Evolutionary conservation across 2,113 vertebrate species (phyloP), one percentile per base, ranked within the genome.

Genomic region (Xiphophorus maculatus): DNA sequence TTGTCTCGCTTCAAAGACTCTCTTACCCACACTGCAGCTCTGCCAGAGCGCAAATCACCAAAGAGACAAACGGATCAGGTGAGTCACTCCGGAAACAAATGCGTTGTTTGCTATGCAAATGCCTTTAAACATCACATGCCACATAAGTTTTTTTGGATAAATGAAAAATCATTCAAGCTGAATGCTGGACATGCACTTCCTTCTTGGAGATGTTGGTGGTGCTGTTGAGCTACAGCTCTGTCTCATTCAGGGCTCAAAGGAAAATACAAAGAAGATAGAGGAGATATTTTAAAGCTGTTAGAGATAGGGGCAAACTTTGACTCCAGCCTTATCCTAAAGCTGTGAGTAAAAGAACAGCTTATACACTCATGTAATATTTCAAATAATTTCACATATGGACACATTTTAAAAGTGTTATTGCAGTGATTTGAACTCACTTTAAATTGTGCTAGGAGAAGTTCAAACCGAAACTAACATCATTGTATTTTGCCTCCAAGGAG

Each of bases 1-100:
- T 91, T 89, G 78, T 88, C 80, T 87, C 71, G 60, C 87, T 88
- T 89, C 89, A 81, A 71, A 92, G 84, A 81, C 30, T 85, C 78
- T 67, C 69, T 73, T 6, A 75, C 66, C 3, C 12, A 79, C 48
- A 73, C 54, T 79, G 71, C 51, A 77, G 79, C 80, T 10, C 72
- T 58, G 67, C 60, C 79, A 65, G 74, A 79, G 60, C 15, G 44
- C 62, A 71, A 13, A 71, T 33, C n/a, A 63, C 22, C 37, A 37
- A 2, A 62, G 27, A n/a, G 64, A 22, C 2, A 35, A 58, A 25
- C 28, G 70, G 63, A 63, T 32, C 13, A 64, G 68, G 60, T 64
- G 67, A 85, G 60, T 78, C 78, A 71, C 5, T 71, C 65, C 62
- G 51, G 54, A 58, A 54, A 73, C 25, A 63, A 73, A 66, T 37